These are phyloP conservation scores for Carassius carassius DNA, from an alignment of 2,113 vertebrate species.

Conservation along the genomic window DNA sequence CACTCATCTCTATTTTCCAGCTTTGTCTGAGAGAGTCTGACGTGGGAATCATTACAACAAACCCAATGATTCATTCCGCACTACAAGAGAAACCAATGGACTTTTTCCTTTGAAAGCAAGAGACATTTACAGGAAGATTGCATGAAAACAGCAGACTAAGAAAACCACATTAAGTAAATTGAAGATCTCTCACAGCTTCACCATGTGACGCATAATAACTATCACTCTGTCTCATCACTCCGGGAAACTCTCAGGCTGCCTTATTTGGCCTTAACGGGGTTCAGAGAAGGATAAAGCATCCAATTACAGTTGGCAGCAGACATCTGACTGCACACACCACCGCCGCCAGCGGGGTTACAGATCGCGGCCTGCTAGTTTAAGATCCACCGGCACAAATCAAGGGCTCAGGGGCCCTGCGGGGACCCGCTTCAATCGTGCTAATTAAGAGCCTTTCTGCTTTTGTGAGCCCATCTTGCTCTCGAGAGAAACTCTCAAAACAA, in stretches of 20 bases:
- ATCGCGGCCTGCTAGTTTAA: conserved; percentile 60
- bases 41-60: neutral
- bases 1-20: neutral
- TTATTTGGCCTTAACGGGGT: conserved; percentile 36
- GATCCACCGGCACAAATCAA: conserved; percentile 9
- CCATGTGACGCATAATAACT: neutral
- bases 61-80: neutral
- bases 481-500: neutral
- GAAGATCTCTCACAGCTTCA: neutral
- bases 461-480: neutral
- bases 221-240: conserved; percentile 20
- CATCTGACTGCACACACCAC: conserved; percentile 11
- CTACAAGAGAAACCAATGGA: neutral
- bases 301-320: conserved; percentile 45
- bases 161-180: neutral
- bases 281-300: conserved; percentile 37
- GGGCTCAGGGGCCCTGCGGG: conserved; percentile 48
- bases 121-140: conserved; percentile 7
- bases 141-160: conserved; percentile 12
- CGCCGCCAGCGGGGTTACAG: conserved; percentile 51
- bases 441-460: conserved; percentile 55
- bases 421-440: conserved; percentile 61
- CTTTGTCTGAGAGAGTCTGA: neutral
- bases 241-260: conserved; percentile 4
- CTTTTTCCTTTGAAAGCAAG: neutral